Base-by-base conservation (phyloP, 2,797 vertebrate genomes). In the Aplochiton taeniatus region DNA sequence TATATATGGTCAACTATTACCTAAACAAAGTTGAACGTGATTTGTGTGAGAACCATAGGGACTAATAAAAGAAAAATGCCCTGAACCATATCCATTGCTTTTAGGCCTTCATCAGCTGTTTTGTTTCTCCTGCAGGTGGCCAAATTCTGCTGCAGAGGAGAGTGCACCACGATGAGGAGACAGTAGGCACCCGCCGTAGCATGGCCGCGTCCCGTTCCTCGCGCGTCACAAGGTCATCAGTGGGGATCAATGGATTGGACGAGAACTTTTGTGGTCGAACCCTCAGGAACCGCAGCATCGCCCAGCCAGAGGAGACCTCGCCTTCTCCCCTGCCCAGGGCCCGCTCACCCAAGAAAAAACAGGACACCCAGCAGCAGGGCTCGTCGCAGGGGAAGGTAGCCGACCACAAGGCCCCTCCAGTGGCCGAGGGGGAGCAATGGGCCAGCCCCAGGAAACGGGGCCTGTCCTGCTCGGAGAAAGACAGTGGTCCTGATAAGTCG, bases 201-300 rank as follows among this genome's bases (percentile, higher is more conserved):
- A 99, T 99, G 98, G 98, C 97, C 96, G 93, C 97, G 93, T 96
- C 96, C 92, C 96, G 97, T 92, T 98, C 97, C 90, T 97, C 97
- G 88, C 98, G 98, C 75, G 96, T 99, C 92, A 99, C 98, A 95
- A 97, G 98, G 95, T 99, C 98, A 94, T 98, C 97, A 92, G 98
- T 98, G 89, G 98, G 96, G 87, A 95, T 97, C 90, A 99, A 99
- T 94, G 97, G 97, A 95, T 94, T 99, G 94, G 98, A 99, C 87
- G 98, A 99, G 91, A 98, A 96, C 88, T 99, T 99, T 87, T 98
- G 96, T 93, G 97, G 97, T 81, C 94, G 98, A 92, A 99, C 96
- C 69, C 94, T 99, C 92, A 96, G 98, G 90, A 99, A 99, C 88
- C 97, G 98, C 86, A 99, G 96, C 86, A 99, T 99, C 67, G 96